Percentiles rank a stretch among this genome's conserved stretches.
phyloP scores from a whole-genome alignment of 2,888 invertebrate species.

The Acheta domesticus region DNA sequence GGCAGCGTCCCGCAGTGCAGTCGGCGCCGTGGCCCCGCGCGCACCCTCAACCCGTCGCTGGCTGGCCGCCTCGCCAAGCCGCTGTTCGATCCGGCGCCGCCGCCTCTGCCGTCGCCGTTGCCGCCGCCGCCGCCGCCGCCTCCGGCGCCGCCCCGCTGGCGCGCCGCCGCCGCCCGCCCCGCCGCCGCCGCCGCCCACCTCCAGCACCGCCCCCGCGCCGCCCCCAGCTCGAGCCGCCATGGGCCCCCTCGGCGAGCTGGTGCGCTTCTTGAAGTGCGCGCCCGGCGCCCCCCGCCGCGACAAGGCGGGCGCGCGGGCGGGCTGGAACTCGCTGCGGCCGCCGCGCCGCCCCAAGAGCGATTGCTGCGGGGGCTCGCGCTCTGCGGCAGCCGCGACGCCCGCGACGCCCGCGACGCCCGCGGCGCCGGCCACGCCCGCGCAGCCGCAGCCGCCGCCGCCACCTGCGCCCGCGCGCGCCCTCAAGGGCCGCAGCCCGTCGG shows the following conservation, averaged over 20 bases:
- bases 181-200: constrained; percentile 38
- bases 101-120: no score
- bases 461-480: neutral
- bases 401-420: neutral
- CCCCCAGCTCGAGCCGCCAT: constrained; percentile 39
- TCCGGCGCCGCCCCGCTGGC: no score
- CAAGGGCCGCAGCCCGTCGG: neutral
- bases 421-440: neutral
- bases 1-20: no score
- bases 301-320: constrained; percentile 19
- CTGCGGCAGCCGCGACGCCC: neutral
- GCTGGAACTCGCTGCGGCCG: neutral
- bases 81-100: constrained; percentile 44
- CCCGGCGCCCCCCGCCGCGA: constrained; percentile 33
- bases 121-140: no score
- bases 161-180: no score
- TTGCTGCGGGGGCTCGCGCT: neutral
- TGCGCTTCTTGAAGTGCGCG: constrained; percentile 57
- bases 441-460: neutral
- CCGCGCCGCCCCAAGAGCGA: neutral
- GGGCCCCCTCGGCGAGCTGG: constrained; percentile 60
- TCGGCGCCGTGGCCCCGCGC: no score
- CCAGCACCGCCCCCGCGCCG: constrained; percentile 63
- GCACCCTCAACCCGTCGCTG: no score
- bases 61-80: no score